These are phyloP conservation scores for Pagrus major DNA, from an alignment of 2,113 vertebrate species.

Conservation along the genomic window DNA sequence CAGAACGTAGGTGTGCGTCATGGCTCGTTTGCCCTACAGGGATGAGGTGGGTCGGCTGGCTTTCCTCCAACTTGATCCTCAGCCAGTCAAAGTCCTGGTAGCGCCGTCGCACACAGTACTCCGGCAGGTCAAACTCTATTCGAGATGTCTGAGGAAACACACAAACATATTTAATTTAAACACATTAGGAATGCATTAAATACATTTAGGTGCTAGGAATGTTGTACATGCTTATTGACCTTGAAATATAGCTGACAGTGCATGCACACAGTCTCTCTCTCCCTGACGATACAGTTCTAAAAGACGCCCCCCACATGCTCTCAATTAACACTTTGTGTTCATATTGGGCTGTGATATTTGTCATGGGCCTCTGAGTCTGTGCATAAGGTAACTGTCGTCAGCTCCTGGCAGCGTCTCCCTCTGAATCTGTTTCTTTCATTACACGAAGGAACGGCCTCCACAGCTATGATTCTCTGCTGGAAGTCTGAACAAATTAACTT, in stretches of 20 bases:
- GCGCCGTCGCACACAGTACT: conserved; percentile 93
- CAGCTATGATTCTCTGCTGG: not conserved
- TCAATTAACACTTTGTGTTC: conserved; percentile 61
- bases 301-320: not conserved
- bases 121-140: conserved; percentile 95
- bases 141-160: conserved; percentile 88
- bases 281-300: conserved; percentile 9
- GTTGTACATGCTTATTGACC: conserved; percentile 16
- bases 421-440: conserved; percentile 18
- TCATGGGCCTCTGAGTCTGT: conserved; percentile 8
- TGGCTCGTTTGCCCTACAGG: conserved; percentile 88
- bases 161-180: no score
- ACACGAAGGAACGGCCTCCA: not conserved
- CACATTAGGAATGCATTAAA: no score
- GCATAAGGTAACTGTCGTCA: conserved; percentile 49
- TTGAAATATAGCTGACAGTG: conserved; percentile 28
- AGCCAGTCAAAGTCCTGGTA: conserved; percentile 99
- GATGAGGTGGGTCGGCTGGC: conserved; percentile 97
- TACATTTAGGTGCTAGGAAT: no score
- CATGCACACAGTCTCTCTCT: not conserved
- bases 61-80: conserved; percentile 95
- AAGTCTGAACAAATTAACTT: conserved; percentile 1
- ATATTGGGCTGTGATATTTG: conserved; percentile 51
- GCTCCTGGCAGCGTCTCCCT: conserved; percentile 10
- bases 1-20: not conserved